These are phyloP conservation scores for Operophtera brumata DNA, from an alignment of 2,888 invertebrate species.

Conservation along the genomic window DNA sequence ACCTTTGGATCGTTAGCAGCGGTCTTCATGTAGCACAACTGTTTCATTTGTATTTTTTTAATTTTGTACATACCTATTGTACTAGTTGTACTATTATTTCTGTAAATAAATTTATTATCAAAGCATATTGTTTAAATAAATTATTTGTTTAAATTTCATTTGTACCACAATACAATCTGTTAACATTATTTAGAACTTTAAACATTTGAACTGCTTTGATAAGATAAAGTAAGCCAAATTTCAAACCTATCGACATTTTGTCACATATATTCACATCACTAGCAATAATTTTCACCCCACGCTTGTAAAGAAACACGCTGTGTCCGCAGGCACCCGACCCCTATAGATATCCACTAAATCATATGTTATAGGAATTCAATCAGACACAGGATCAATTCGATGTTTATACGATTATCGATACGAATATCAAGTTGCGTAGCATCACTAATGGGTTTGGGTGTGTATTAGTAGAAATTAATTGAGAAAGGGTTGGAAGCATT, in stretches of 20 bases:
- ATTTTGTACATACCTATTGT: no score
- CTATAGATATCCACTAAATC: constrained; percentile 64
- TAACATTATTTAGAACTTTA: no score
- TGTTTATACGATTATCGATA: constrained; percentile 33
- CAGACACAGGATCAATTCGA: constrained; percentile 46
- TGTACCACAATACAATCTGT: no score
- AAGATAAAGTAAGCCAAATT: neutral
- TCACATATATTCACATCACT: constrained; percentile 1
- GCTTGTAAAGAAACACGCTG: constrained; percentile 30
- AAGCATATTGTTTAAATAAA: no score
- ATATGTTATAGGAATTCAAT: constrained; percentile 66
- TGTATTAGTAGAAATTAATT: constrained; percentile 14
- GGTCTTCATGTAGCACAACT: no score
- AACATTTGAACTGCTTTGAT: no score
- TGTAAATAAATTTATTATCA: no score
- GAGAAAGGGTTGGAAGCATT: neutral
- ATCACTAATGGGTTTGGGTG: constrained; percentile 6
- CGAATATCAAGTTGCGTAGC: constrained; percentile 32
- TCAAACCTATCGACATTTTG: neutral
- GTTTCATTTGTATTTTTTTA: no score
- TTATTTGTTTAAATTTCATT: no score
- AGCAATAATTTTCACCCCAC: constrained; percentile 13
- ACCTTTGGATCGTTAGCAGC: no score
- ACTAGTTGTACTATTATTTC: no score
- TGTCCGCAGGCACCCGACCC: constrained; percentile 41